These are phyloP conservation scores for Hirundo rustica DNA, from an alignment of 2,797 vertebrate species.

Conservation along the genomic window DNA sequence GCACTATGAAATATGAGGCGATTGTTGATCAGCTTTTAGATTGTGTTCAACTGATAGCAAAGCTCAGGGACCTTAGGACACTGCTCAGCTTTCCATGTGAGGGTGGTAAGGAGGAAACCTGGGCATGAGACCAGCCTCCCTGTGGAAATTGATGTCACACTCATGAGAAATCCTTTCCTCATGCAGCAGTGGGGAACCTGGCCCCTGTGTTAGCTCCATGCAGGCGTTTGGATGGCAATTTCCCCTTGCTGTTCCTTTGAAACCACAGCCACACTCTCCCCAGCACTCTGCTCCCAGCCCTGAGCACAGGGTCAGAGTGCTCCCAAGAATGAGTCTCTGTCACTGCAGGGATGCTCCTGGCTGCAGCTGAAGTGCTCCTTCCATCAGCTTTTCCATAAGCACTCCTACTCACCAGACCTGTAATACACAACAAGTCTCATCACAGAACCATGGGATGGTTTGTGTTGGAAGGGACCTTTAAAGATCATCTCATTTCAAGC, in stretches of 20 bases:
- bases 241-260: background rate
- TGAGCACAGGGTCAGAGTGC: background rate
- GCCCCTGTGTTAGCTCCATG: background rate
- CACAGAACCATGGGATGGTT: background rate
- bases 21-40: background rate
- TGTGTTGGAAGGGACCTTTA: background rate
- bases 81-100: background rate
- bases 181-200: background rate
- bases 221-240: background rate
- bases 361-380: background rate
- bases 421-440: background rate
- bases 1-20: background rate
- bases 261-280: background rate
- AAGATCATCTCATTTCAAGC: background rate
- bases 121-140: background rate
- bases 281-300: background rate
- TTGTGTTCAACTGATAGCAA: background rate
- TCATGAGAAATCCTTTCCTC: background rate
- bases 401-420: background rate
- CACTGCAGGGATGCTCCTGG: background rate
- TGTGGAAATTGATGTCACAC: background rate
- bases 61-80: background rate
- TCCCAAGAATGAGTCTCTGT: background rate
- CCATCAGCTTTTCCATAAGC: background rate
- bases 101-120: background rate